These are phyloP conservation scores for Dusona sp. DNA, from an alignment of 2,888 invertebrate species.

Conservation along the genomic window DNA sequence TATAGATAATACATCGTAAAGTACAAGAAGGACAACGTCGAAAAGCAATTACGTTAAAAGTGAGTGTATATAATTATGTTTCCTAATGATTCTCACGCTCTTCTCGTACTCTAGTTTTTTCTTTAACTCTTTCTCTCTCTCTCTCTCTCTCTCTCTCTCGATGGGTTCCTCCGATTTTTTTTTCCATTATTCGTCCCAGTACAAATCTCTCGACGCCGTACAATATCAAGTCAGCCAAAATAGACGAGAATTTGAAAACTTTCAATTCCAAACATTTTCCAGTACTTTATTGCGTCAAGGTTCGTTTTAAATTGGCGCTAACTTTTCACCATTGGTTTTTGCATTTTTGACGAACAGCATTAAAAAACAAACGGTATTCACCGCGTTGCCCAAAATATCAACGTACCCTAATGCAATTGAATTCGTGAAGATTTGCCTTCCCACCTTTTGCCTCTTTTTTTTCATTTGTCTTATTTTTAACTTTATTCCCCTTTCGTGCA, in stretches of 20 bases:
- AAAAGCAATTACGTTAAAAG: constrained; percentile 72
- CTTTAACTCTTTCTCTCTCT: constrained; percentile 3
- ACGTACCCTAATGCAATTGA: not conserved
- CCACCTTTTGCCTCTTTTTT: not conserved
- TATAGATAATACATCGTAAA: constrained; percentile 69
- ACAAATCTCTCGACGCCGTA: not conserved
- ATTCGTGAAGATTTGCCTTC: not conserved
- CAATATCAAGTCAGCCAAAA: not conserved
- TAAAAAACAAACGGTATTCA: not conserved
- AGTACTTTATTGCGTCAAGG: not conserved
- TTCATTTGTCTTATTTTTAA: not conserved
- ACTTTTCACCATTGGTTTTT: not conserved
- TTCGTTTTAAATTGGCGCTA: constrained; percentile 5
- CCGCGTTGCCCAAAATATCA: not conserved
- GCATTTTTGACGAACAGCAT: not conserved
- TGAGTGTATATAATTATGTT: constrained; percentile 71
- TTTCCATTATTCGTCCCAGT: not conserved
- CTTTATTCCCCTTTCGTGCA: not conserved
- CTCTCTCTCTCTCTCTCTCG: not conserved
- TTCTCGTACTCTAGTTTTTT: not conserved
- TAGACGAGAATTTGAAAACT: not conserved
- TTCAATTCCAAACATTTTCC: not conserved
- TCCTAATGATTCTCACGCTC: constrained; percentile 64
- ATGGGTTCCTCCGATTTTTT: not conserved
- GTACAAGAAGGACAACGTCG: constrained; percentile 73